phyloP scores from a whole-genome alignment of 92 coral and sea anemone genomes.

The Palythoa heliodiscus region DNA sequence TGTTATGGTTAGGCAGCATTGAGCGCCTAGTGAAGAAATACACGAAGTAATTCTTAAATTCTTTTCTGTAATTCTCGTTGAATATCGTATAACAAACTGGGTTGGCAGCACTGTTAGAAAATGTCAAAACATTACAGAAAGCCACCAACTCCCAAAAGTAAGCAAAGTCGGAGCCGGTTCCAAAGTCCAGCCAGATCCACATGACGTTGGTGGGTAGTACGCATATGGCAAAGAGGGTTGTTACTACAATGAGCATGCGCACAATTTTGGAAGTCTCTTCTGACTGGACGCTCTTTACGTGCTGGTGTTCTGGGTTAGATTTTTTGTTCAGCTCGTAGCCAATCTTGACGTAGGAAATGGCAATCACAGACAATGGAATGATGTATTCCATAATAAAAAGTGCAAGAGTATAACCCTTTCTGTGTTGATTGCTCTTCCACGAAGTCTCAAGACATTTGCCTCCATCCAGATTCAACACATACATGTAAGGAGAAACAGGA shows the following conservation, averaged over 20 bases:
- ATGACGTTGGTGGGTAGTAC: slow-evolving; percentile 85
- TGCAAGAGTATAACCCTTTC: slow-evolving; percentile 77
- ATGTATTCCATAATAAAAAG: slow-evolving; percentile 75
- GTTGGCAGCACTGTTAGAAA: slow-evolving; percentile 96
- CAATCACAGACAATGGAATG: slow-evolving; percentile 74
- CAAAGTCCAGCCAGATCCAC: slow-evolving; percentile 99
- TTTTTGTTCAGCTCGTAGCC: slow-evolving; percentile 73
- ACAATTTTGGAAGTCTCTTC: slow-evolving; percentile 90
- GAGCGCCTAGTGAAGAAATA: slow-evolving; percentile 1
- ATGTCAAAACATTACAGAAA: slow-evolving; percentile 82
- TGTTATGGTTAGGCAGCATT: neutral
- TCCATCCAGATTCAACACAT: slow-evolving; percentile 57
- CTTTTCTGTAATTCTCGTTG: slow-evolving; percentile 80
- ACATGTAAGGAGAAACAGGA: slow-evolving; percentile 84
- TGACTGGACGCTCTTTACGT: slow-evolving; percentile 58
- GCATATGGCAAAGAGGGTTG: slow-evolving; percentile 82
- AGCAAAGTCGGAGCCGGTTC: slow-evolving; percentile 62
- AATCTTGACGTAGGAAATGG: slow-evolving; percentile 74
- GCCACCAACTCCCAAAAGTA: slow-evolving; percentile 90
- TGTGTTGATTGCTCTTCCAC: slow-evolving; percentile 58
- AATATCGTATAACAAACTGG: slow-evolving; percentile 86
- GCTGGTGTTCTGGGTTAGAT: slow-evolving; percentile 64
- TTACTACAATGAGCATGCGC: slow-evolving; percentile 84
- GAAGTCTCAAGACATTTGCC: slow-evolving; percentile 63
- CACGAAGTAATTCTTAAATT: slow-evolving; percentile 49